Evolutionary conservation across 2,113 vertebrate species (phyloP), one percentile per base, ranked within the genome.

Genomic region (Bombycilla garrulus): DNA sequence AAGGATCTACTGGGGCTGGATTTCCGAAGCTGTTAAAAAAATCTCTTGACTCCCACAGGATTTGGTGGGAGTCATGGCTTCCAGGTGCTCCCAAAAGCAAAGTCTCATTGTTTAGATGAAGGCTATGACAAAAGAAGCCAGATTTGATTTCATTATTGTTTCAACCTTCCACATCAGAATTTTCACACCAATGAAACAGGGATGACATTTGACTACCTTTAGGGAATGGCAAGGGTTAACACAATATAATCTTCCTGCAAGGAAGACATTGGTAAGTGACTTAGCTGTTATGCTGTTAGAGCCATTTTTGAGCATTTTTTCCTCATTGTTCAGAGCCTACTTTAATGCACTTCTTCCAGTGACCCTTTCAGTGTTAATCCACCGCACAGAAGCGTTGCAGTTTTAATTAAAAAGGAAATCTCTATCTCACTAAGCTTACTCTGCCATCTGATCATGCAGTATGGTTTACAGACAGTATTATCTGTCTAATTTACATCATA

Each of bases 351-450:
- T 94, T 86, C 85, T 92, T 90, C 79, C 64, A 71, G 56, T 77
- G 79, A 88, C 81, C 71, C 87, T 88, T 96, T 81, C 92, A 88
- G 87, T 90, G 79, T 90, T 96, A 96, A 96, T 95, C 93, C 67
- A 90, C n/a, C 44, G 47, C 44, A 38, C 31, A 83, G 78, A 94
- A 96, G 94, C 57, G 18, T 94, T 94, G 94, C 85, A 80, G 85
- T 83, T 96, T 96, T 96, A 96, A 96, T 96, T 97, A 97, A 94
- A 97, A 95, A 93, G 71, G 79, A 95, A 96, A 95, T 95, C 84
- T 95, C 71, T 85, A 65, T 86, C 91, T 88, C 87, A 13, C 85
- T 86, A 83, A 96, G 92, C 94, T 86, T 85, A 91, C 66, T 77
- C 81, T 93, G 90, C 93, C 95, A 96, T 97, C 95, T 96, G 94